Evolutionary conservation across 2,888 invertebrate species (phyloP).

Genomic region (Eugnorisma glareosa): DNA sequence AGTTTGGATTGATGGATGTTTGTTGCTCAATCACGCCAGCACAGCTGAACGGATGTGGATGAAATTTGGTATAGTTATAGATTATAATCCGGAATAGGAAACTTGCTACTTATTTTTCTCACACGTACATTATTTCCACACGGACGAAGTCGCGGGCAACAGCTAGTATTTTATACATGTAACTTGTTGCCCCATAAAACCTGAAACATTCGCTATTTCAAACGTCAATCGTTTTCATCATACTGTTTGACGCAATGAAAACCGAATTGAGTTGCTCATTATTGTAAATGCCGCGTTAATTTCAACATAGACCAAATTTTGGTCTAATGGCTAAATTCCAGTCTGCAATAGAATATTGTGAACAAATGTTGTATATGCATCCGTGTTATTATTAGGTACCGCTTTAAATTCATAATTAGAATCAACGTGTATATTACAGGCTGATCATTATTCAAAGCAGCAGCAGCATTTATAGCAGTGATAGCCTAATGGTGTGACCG

Average conservation of each 20-base stretch:
- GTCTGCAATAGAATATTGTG: constrained; percentile 15
- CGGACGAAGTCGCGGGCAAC: background rate
- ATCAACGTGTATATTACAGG: background rate
- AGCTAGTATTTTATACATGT: background rate
- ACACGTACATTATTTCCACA: background rate
- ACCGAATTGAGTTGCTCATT: constrained; percentile 23
- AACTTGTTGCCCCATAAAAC: background rate
- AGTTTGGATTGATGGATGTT: background rate
- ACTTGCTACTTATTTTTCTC: background rate
- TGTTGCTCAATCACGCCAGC: background rate
- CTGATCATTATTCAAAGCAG: background rate
- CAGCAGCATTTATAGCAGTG: too few relatives aligned
- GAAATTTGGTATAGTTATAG: background rate
- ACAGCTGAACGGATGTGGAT: too few relatives aligned
- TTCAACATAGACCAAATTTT: constrained; percentile 27
- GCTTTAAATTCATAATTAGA: background rate
- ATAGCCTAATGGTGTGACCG: too few relatives aligned
- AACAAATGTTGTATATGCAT: background rate
- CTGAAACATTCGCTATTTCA: background rate
- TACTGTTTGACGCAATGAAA: constrained; percentile 17
- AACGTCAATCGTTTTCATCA: background rate
- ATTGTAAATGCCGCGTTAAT: constrained; percentile 20
- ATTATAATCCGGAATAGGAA: background rate
- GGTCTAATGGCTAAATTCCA: constrained; percentile 24
- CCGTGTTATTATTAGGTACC: background rate